phyloP scores from a whole-genome alignment of 2,797 vertebrate genomes.

The Cossypha dichroa region DNA sequence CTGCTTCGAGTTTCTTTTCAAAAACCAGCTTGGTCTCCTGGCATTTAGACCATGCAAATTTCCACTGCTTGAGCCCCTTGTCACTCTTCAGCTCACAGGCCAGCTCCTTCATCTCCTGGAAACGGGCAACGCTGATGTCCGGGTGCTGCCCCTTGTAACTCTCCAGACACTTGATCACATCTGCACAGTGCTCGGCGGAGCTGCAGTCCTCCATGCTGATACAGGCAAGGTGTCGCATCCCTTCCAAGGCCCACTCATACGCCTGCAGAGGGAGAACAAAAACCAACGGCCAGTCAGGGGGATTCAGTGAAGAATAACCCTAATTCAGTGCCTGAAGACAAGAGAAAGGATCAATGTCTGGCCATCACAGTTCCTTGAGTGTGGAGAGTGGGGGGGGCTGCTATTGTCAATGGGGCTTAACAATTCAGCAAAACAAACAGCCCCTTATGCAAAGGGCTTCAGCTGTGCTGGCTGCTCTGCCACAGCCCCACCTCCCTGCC shows the following conservation, averaged over 20 bases:
- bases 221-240: slow-evolving; percentile 84
- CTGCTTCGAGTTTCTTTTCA: slow-evolving; percentile 87
- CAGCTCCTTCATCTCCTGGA: slow-evolving; percentile 89
- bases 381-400: background rate
- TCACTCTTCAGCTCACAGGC: slow-evolving; percentile 85
- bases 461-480: slow-evolving; percentile 23
- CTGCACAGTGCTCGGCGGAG: slow-evolving; percentile 73
- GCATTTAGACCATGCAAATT: slow-evolving; percentile 88
- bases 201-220: slow-evolving; percentile 86
- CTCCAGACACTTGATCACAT: slow-evolving; percentile 82
- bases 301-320: background rate
- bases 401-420: slow-evolving; percentile 35
- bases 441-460: slow-evolving; percentile 41
- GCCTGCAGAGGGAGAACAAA: slow-evolving; percentile 68
- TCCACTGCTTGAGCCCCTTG: slow-evolving; percentile 87
- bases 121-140: slow-evolving; percentile 78
- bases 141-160: slow-evolving; percentile 84
- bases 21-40: slow-evolving; percentile 89
- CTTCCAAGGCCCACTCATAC: slow-evolving; percentile 87
- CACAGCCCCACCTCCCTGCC: background rate
- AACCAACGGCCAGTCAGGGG: background rate
- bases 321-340: background rate
- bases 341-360: slow-evolving; percentile 48
- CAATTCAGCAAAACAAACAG: slow-evolving; percentile 49
- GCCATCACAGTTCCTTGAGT: background rate